Base-by-base conservation (phyloP, 2,113 vertebrate genomes). In the Lagopus leucura region DNA sequence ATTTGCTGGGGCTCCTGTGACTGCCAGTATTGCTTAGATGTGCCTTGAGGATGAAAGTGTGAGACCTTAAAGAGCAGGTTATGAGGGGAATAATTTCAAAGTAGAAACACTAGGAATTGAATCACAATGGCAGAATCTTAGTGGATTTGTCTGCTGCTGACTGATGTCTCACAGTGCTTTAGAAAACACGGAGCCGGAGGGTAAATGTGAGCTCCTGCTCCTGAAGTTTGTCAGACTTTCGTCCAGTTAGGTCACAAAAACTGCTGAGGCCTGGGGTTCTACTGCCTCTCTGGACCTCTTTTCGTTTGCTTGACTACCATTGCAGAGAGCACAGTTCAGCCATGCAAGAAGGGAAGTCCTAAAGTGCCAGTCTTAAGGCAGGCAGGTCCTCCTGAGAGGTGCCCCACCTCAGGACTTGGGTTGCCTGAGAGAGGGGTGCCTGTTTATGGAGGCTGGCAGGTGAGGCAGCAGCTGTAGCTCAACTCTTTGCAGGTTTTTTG, bases 1-100 rank as follows among this genome's bases (percentile, higher is more conserved):
- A 16, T 24, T 84, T 87, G 16, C 32, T 60, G 48, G 38, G 16
- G 40, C 24, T 16, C 13, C 28, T 72, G 28, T 0, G 0, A 25
- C 4, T 18, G 16, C 2, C 0, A 0, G 3, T 16, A 18, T 5
- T 61, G 11, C 21, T 70, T 57, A 48, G 40, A 32, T 25, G 22
- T 32, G 34, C 38, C 42, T 55, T 55, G 34, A 74, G 12, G 28
- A 64, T 3, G 1, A 89, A 50, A 24, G 11, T 10, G 6, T 1
- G 0, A 82, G 32, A 30, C 32, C 20, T 3, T 52, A 54, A 81
- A 64, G 13, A 57, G 57, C 42, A 13, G 5, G 7, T n/a, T 87
- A 70, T 7, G 6, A 90, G 25, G 14, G 6, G 25, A 82, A 28
- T 22, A 13, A 55, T 38, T 48, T 11, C 11, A 42, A 54, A 17